These are phyloP conservation scores for Heliconius aoede DNA, from an alignment of 2,888 invertebrate genomes.

Conservation along the genomic window DNA sequence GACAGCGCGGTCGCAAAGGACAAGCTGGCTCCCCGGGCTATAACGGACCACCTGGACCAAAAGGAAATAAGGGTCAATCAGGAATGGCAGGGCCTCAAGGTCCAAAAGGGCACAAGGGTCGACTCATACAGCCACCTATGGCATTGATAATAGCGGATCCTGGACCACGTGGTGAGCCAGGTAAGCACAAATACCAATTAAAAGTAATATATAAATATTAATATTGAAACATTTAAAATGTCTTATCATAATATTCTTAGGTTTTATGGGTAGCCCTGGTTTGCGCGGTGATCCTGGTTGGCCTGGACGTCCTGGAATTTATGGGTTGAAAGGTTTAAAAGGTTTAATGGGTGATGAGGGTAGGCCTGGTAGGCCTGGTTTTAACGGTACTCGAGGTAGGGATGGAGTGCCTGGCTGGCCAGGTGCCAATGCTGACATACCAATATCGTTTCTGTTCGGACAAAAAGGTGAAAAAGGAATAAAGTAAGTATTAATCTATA, in stretches of 20 bases:
- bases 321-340: constrained; percentile 66
- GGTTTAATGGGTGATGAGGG: constrained; percentile 77
- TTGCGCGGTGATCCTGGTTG: constrained; percentile 70
- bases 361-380: constrained; percentile 74
- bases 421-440: constrained; percentile 74
- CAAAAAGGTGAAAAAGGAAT: constrained; percentile 77
- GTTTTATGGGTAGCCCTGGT: constrained; percentile 76
- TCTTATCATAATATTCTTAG: constrained; percentile 51
- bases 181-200: constrained; percentile 56
- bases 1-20: constrained; percentile 60
- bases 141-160: constrained; percentile 64
- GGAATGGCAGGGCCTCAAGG: constrained; percentile 79
- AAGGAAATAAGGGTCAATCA: constrained; percentile 53
- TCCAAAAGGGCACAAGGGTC: constrained; percentile 78
- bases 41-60: constrained; percentile 62
- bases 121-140: constrained; percentile 56
- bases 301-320: constrained; percentile 59
- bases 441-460: constrained; percentile 69
- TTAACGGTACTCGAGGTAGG: constrained; percentile 76
- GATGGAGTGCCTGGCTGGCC: constrained; percentile 81
- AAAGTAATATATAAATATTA: neutral
- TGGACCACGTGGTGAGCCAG: constrained; percentile 85
- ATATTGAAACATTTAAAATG: neutral
- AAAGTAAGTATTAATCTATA: constrained; percentile 56
- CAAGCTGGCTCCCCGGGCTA: constrained; percentile 71